Evolutionary conservation across 2,113 vertebrate genomes (phyloP), one percentile per base, ranked within the genome.

Genomic region (Uria lomvia): DNA sequence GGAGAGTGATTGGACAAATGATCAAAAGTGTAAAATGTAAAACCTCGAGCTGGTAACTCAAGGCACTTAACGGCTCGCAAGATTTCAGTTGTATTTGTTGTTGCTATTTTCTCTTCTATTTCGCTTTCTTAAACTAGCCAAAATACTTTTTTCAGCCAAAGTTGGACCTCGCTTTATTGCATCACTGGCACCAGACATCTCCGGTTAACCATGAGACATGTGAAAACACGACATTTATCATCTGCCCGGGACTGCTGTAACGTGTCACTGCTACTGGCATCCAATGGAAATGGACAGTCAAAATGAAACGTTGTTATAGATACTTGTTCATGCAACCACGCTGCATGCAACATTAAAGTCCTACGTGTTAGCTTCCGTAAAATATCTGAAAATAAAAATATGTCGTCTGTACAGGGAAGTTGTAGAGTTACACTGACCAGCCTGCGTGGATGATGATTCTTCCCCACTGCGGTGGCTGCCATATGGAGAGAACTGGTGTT

Each of bases 121-220:
- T 60, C 42, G 66, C 90, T 78, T 94, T 96, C 90, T 96, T 95
- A 85, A 92, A 84, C 86, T 96, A 97, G 90, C 68, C 94, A 95
- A 93, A 96, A 89, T 92, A 84, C 27, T 62, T 43, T 93, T 96
- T 94, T 91, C 86, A 90, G 80, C 80, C 93, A 96, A 93, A 95
- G 67, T 83, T 85, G 45, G 87, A 92, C 50, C 38, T 83, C 9
- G 43, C 94, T 96, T 81, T 96, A 76, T 82, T 90, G 70, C 50
- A 47, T 92, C 63, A 72, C 95, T 90, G 73, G 77, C 72, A 59
- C 43, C 40, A 85, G 70, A 53, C 47, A 12, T 74, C 90, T 71
- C 56, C 49, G 77, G 38, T 60, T 72, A 55, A 75, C 38, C 62
- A 43, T 3, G 27, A 76, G 65, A 90, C 24, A 8, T 56, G n/a